These are phyloP conservation scores for Micoletzkya japonica DNA, from an alignment of 2,888 invertebrate genomes.

Conservation along the genomic window DNA sequence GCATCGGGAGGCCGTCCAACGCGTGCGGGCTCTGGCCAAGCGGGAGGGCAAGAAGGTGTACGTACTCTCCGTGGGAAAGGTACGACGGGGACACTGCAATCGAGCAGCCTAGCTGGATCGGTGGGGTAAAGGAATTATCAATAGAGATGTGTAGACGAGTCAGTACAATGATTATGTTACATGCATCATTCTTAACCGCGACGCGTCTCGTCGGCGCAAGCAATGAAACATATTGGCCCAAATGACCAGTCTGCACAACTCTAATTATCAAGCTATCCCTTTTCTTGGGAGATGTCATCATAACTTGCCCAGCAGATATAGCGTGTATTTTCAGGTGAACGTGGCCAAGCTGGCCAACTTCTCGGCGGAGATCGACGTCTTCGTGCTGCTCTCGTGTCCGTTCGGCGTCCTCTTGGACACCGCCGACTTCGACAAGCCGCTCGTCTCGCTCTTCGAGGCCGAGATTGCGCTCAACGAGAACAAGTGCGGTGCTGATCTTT, in stretches of 20 bases:
- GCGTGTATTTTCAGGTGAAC: constrained; percentile 70
- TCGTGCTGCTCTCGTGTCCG: constrained; percentile 87
- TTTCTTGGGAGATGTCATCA: neutral
- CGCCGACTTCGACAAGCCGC: constrained; percentile 84
- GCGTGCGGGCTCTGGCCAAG: constrained; percentile 70
- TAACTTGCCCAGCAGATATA: too few species aligned
- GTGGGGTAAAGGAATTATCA: neutral
- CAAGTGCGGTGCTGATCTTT: constrained; percentile 64
- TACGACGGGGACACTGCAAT: constrained; percentile 15
- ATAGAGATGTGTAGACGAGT: too few species aligned
- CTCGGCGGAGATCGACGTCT: constrained; percentile 81
- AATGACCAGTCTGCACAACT: too few species aligned
- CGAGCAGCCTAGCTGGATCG: neutral
- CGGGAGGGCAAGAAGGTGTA: constrained; percentile 83
- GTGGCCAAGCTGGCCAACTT: constrained; percentile 93
- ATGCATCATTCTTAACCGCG: too few species aligned
- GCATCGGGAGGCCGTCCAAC: constrained; percentile 53
- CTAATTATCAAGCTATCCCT: too few species aligned
- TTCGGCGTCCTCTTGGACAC: constrained; percentile 78
- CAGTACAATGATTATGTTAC: too few species aligned
- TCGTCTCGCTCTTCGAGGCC: constrained; percentile 88
- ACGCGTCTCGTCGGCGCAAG: too few species aligned
- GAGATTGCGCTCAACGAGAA: constrained; percentile 75
- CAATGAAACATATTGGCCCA: too few species aligned
- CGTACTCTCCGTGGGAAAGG: constrained; percentile 88